These are phyloP conservation scores for Acanthaster planci DNA, from an alignment of 35 echinoderm and acorn worm genomes.

Conservation along the genomic window DNA sequence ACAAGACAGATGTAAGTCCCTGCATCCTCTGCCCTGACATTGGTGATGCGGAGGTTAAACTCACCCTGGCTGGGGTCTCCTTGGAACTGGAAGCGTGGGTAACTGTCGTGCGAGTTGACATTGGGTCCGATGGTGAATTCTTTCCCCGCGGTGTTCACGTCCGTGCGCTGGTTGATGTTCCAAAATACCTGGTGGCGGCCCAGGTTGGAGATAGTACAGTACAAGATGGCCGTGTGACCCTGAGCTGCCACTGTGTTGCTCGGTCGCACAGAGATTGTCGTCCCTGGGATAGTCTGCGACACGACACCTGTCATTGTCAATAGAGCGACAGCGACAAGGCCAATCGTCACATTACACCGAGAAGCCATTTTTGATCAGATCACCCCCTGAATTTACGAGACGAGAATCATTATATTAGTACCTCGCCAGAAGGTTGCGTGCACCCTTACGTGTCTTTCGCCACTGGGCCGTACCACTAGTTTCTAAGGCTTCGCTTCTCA, in stretches of 20 bases:
- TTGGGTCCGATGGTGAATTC: conserved; percentile 2
- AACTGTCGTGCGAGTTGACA: background rate
- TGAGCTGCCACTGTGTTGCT: background rate
- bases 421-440: too few species aligned
- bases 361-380: background rate
- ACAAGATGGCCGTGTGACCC: background rate
- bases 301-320: background rate
- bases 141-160: too few species aligned
- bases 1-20: background rate
- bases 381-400: too few species aligned
- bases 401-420: too few species aligned
- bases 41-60: conserved; percentile 1
- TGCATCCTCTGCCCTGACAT: background rate
- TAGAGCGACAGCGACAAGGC: background rate
- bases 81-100: background rate
- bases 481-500: too few species aligned
- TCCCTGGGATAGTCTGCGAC: background rate
- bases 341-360: background rate
- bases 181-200: conserved; percentile 12
- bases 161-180: background rate
- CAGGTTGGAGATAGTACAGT: background rate
- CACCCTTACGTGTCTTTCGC: too few species aligned
- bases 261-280: background rate
- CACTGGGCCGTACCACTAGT: too few species aligned
- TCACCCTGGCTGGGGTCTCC: background rate